These are phyloP conservation scores for Candoia aspera DNA, from an alignment of 2,113 vertebrate species.

Conservation along the genomic window DNA sequence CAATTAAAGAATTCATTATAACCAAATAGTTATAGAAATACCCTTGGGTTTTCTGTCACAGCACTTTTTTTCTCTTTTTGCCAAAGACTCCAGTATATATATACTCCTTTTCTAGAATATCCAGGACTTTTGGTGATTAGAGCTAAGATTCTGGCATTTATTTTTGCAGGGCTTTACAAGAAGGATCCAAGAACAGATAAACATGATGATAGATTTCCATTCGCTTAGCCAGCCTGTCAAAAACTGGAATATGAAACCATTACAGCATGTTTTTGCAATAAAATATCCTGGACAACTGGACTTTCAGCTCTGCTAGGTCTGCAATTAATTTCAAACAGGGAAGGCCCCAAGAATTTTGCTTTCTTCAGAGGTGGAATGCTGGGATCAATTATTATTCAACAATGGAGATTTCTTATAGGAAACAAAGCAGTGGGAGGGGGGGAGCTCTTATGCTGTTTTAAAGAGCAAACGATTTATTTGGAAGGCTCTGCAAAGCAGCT, in stretches of 20 bases:
- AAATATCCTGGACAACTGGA: conserved; percentile 57
- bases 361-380: conserved; percentile 33
- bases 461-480: conserved; percentile 46
- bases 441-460: conserved; percentile 45
- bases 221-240: conserved; percentile 46
- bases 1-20: conserved; percentile 24
- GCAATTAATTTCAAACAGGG: conserved; percentile 56
- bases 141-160: conserved; percentile 52
- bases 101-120: conserved; percentile 16
- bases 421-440: conserved; percentile 33
- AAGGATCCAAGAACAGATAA: conserved; percentile 55
- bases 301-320: conserved; percentile 51
- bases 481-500: background rate
- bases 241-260: conserved; percentile 46
- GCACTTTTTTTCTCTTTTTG: background rate
- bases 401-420: conserved; percentile 44
- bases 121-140: conserved; percentile 36
- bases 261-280: conserved; percentile 44
- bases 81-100: background rate
- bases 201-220: conserved; percentile 61
- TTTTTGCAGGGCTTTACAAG: conserved; percentile 50
- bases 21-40: background rate
- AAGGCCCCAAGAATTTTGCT: conserved; percentile 56
- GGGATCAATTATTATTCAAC: conserved; percentile 61
- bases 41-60: background rate